A percentile compares a stretch with the other conserved stretches of the same genome.
Conservation (phyloP, 1,140 invertebrate species). For the Gryllus bimaculatus region DNA sequence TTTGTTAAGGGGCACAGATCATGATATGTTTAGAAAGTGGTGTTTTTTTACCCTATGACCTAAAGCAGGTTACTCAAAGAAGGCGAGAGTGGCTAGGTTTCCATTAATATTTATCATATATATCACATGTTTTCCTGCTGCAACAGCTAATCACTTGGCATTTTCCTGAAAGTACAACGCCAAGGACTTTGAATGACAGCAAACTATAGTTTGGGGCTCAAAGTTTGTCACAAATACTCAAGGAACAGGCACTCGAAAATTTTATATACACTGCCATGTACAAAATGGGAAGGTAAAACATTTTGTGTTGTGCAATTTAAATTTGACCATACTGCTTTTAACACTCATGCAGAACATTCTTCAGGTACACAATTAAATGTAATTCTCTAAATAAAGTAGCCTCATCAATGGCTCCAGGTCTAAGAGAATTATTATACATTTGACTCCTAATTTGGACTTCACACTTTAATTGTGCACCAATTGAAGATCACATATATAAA, state of each 20-base stretch:
- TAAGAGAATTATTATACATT: too few species aligned
- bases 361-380: not conserved
- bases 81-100: slow-evolving; percentile 37
- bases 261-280: slow-evolving; percentile 22
- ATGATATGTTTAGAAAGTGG: slow-evolving; percentile 41
- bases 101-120: slow-evolving; percentile 24
- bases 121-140: slow-evolving; percentile 28
- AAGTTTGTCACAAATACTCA: slow-evolving; percentile 5
- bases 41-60: slow-evolving; percentile 35
- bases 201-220: slow-evolving; percentile 15
- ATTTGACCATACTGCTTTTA: not conserved
- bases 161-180: slow-evolving; percentile 6
- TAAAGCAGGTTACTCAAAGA: slow-evolving; percentile 34
- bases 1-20: slow-evolving; percentile 40
- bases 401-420: too few species aligned
- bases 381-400: too few species aligned
- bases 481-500: too few species aligned
- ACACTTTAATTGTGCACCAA: too few species aligned
- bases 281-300: not conserved
- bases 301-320: not conserved
- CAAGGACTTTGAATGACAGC: slow-evolving; percentile 12
- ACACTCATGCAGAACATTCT: not conserved
- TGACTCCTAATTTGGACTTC: too few species aligned
- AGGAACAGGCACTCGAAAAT: slow-evolving; percentile 15
- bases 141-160: slow-evolving; percentile 13